phyloP scores from a whole-genome alignment of 2,888 invertebrate genomes.

The Zele albiditarsus region DNA sequence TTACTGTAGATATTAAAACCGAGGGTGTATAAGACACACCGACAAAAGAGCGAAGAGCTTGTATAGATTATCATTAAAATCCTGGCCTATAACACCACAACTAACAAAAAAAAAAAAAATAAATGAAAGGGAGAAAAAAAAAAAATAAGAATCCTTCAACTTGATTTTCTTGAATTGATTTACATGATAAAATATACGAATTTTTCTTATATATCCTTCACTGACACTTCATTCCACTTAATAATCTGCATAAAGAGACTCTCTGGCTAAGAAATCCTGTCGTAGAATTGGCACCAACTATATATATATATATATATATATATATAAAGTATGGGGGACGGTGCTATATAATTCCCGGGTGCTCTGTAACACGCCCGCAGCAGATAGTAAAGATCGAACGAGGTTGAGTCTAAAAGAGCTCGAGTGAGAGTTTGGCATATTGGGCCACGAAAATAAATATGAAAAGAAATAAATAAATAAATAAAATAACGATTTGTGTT shows the following conservation, averaged over 20 bases:
- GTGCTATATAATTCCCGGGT: not conserved
- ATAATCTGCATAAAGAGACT: constrained; percentile 1
- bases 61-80: constrained; percentile 7
- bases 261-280: not conserved
- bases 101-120: not conserved
- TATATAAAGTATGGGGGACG: not conserved
- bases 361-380: constrained; percentile 41
- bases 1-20: constrained; percentile 5
- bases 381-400: constrained; percentile 57
- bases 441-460: not conserved
- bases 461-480: constrained; percentile 34
- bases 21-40: not conserved
- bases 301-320: not conserved
- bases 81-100: not conserved
- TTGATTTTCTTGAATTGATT: not conserved
- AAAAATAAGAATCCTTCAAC: not conserved
- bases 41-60: not conserved
- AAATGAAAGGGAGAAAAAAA: not conserved
- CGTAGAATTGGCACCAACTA: not conserved
- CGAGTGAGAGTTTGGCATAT: constrained; percentile 32
- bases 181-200: not conserved
- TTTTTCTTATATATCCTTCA: not conserved
- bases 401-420: constrained; percentile 59
- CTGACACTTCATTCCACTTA: constrained; percentile 1
- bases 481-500: constrained; percentile 6